Base-by-base conservation (phyloP, 1,140 invertebrate genomes). In the Sitobion miscanthi region DNA sequence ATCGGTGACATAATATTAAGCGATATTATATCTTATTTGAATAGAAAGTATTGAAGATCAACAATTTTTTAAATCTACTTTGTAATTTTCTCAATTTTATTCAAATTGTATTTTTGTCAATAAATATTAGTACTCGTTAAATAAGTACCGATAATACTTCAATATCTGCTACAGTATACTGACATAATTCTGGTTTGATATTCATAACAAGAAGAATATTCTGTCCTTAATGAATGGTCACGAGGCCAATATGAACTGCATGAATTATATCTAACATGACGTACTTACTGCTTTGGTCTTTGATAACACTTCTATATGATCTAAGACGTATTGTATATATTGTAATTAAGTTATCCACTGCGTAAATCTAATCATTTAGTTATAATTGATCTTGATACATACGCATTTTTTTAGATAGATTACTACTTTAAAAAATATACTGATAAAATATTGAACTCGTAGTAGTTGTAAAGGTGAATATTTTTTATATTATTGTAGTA, bases 401-500 rank as follows among this genome's bases (percentile, higher is more conserved):
- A 77, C 62, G 62, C 62, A 77, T 77, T 77, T 17, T 77, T 77
- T 77, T 77, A 77, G n/a, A 77, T 77, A 77, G 62, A 77, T n/a
- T 35, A n/a, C n/a, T n/a, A 23, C 62, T 77, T 14, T 77, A n/a
- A 77, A 42, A 77, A n/a, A 77, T 77, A 77, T 77, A n/a, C 62
- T n/a, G 62, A 77, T n/a, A 77, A 77, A 77, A 77, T 77, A 77
- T 77, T 77, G 30, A 77, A 77, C 5, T 77, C 30, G 1, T 77
- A 30, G 7, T 77, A 77, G n/a, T 77, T 77, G 4, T 77, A n/a
- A 77, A 17, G 62, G 30, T 77, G n/a, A 77, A n/a, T 77, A 77
- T n/a, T 77, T 77, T 57, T 77, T 77, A 77, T 77, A 77, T 77
- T 77, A 77, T 77, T 77, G 62, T 77, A 77, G 62, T 35, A 77